Conservation (phyloP, 1,140 invertebrate species). For the Trachymyrmex cornetzi region DNA sequence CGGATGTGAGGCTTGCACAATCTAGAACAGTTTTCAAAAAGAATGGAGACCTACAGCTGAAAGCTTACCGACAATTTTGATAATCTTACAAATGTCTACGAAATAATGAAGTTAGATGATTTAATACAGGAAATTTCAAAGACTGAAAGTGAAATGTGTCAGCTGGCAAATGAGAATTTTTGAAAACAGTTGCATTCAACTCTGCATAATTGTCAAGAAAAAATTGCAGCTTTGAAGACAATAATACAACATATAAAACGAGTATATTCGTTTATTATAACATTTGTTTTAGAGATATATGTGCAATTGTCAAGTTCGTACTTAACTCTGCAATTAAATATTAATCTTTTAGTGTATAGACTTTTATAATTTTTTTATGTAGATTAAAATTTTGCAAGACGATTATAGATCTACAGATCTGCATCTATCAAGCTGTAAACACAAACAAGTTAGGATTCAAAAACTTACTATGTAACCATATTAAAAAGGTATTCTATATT, state of each 20-base stretch:
- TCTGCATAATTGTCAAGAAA: constrained; percentile 82
- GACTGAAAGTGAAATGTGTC: no score
- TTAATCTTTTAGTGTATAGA: constrained; percentile 86
- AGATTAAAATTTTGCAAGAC: no score
- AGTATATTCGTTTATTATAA: not conserved
- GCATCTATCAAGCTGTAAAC: not conserved
- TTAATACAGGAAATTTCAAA: no score
- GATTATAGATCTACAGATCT: no score
- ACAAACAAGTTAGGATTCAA: constrained; percentile 65
- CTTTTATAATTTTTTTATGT: constrained; percentile 79
- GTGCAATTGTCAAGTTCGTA: not conserved
- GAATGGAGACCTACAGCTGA: no score
- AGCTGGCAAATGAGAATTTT: constrained; percentile 72
- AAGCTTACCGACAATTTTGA: no score
- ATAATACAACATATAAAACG: constrained; percentile 69
- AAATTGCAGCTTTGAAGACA: constrained; percentile 78
- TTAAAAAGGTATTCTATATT: constrained; percentile 80
- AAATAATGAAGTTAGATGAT: no score
- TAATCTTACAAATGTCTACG: no score
- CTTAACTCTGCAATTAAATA: constrained; percentile 16
- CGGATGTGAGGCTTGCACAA: no score
- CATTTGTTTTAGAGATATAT: not conserved
- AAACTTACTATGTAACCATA: constrained; percentile 79
- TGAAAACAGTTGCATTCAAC: constrained; percentile 81
- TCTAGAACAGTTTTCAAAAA: no score